phyloP scores from a whole-genome alignment of 2,888 invertebrate genomes.

The Crioceris asparagi region DNA sequence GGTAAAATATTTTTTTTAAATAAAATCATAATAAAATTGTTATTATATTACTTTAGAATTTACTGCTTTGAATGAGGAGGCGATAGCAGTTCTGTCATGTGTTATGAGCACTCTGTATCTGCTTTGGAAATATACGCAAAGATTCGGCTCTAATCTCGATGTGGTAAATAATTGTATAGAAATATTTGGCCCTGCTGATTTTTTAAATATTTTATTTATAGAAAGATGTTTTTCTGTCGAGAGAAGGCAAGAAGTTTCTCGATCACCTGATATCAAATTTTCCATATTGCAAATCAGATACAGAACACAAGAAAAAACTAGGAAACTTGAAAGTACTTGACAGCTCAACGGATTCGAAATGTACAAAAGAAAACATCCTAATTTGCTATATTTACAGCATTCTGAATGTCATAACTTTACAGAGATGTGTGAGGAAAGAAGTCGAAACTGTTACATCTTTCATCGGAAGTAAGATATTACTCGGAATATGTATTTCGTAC shows the following conservation, averaged over 20 bases:
- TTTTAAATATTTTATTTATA: too few species aligned
- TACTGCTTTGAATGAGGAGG: constrained; percentile 47
- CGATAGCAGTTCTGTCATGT: constrained; percentile 50
- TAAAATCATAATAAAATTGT: too few species aligned
- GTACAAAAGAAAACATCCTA: constrained; percentile 44
- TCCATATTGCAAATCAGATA: constrained; percentile 44
- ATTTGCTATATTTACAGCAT: constrained; percentile 43
- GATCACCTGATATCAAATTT: constrained; percentile 48
- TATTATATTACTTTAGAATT: too few species aligned
- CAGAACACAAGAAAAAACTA: constrained; percentile 31
- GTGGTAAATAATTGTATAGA: too few species aligned
- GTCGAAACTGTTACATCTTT: constrained; percentile 19
- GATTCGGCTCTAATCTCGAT: too few species aligned
- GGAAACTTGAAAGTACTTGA: constrained; percentile 35
- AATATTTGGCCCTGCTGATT: too few species aligned
- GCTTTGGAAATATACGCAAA: constrained; percentile 31
- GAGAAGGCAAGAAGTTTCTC: constrained; percentile 44
- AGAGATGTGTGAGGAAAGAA: constrained; percentile 35
- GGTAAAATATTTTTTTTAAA: too few species aligned
- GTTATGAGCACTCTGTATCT: constrained; percentile 52
- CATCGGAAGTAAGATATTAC: constrained; percentile 33
- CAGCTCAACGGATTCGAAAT: constrained; percentile 36
- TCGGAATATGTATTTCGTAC: constrained; percentile 4
- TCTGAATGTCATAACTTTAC: constrained; percentile 38
- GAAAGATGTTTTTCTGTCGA: constrained; percentile 38